These are phyloP conservation scores for Ctenopoma kingsleyae DNA, from an alignment of 2,797 vertebrate species.

Conservation along the genomic window DNA sequence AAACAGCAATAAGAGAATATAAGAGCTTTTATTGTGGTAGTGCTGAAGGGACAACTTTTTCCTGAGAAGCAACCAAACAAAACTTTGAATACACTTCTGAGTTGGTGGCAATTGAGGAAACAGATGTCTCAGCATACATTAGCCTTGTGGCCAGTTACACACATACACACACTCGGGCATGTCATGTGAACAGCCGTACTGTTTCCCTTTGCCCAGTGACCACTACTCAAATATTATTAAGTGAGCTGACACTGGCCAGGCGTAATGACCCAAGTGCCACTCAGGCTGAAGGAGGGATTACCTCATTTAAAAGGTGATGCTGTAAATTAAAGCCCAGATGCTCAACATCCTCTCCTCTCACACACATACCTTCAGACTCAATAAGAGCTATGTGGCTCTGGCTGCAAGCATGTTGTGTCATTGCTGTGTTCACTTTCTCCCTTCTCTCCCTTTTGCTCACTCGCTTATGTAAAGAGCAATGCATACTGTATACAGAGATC, in stretches of 20 bases:
- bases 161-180: conserved; percentile 3
- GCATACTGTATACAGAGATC: conserved; percentile 16
- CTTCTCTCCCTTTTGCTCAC: conserved; percentile 6
- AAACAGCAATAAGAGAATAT: conserved; percentile 42
- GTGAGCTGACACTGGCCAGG: too few species aligned
- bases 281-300: conserved; percentile 58
- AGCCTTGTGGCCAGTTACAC: conserved; percentile 11
- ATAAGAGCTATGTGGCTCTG: conserved; percentile 37
- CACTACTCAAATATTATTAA: conserved; percentile 13
- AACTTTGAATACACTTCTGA: conserved; percentile 52
- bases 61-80: conserved; percentile 50
- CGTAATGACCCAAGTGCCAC: conserved; percentile 28
- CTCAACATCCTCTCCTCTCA: conserved; percentile 51
- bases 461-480: conserved; percentile 15
- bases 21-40: conserved; percentile 58
- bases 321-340: conserved; percentile 62
- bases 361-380: conserved; percentile 30
- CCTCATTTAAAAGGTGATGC: conserved; percentile 66
- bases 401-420: conserved; percentile 16
- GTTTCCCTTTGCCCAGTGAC: conserved; percentile 39
- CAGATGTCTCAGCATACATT: conserved; percentile 45
- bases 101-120: conserved; percentile 35
- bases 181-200: conserved; percentile 32
- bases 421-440: conserved; percentile 37
- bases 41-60: conserved; percentile 40